Conservation (phyloP, 30 jellyfish, hydroid and myxozoan genomes). For the Aurelia sp. region DNA sequence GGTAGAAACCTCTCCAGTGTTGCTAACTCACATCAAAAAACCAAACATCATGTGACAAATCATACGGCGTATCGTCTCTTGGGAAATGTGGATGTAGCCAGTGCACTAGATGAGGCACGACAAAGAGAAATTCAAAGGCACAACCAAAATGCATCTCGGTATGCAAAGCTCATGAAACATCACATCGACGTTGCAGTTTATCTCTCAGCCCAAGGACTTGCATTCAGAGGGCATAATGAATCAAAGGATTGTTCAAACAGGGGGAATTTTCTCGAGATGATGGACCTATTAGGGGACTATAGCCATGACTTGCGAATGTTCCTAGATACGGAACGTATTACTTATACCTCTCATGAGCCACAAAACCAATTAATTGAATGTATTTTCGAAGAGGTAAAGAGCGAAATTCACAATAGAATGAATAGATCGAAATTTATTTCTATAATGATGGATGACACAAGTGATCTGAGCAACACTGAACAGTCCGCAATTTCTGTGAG, state of each 20-base stretch:
- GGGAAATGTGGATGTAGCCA: slow-evolving; percentile 51
- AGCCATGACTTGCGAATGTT: too few species aligned
- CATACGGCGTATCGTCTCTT: slow-evolving; percentile 35
- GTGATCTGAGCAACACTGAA: slow-evolving; percentile 12
- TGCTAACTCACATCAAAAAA: slow-evolving; percentile 19
- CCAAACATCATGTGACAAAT: slow-evolving; percentile 28
- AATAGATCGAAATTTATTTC: slow-evolving; percentile 15
- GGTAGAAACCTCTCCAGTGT: slow-evolving; percentile 32
- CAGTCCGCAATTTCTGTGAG: slow-evolving; percentile 35
- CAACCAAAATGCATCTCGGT: slow-evolving; percentile 32
- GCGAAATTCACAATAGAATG: slow-evolving; percentile 20
- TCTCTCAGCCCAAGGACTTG: too few species aligned
- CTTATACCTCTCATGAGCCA: slow-evolving; percentile 11
- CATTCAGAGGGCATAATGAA: too few species aligned
- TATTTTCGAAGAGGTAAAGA: background rate
- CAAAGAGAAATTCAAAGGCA: slow-evolving; percentile 33
- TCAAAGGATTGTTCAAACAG: too few species aligned
- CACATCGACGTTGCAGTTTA: too few species aligned
- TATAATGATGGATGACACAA: slow-evolving; percentile 36
- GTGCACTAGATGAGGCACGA: slow-evolving; percentile 63
- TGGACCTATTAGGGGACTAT: too few species aligned
- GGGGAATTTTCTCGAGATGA: too few species aligned
- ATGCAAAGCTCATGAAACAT: slow-evolving; percentile 14
- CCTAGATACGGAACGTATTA: too few species aligned
- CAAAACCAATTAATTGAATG: background rate